These are phyloP conservation scores for Drosophila parthenogenetica DNA, from an alignment of 2,888 invertebrate genomes.

Conservation along the genomic window DNA sequence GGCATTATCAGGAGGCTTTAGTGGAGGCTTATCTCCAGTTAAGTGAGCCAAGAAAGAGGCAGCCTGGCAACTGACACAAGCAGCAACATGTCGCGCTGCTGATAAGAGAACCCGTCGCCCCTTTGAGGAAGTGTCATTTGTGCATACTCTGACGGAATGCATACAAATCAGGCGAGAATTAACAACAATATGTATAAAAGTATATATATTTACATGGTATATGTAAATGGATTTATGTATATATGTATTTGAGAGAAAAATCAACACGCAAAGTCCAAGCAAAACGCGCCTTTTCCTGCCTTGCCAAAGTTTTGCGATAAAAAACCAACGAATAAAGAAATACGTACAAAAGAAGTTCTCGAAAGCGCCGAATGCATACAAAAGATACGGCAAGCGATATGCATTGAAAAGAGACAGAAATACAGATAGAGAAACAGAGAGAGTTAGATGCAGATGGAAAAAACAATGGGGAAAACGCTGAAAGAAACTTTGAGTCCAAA, in stretches of 20 bases:
- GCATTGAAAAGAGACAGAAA: conserved; percentile 31
- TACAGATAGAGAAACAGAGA: neutral
- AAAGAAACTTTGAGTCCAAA: conserved; percentile 58
- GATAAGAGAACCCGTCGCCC: conserved; percentile 51
- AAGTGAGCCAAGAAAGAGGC: conserved; percentile 25
- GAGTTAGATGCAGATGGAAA: conserved; percentile 18
- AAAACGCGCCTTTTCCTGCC: conserved; percentile 74
- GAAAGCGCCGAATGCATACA: conserved; percentile 70
- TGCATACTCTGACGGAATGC: conserved; percentile 65
- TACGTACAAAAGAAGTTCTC: conserved; percentile 52
- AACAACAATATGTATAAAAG: conserved; percentile 12
- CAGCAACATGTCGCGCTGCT: conserved; percentile 44
- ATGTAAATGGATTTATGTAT: neutral
- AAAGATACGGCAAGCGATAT: conserved; percentile 67
- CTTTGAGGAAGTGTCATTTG: conserved; percentile 71
- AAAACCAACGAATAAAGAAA: conserved; percentile 27
- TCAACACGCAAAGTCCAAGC: conserved; percentile 57
- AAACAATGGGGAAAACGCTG: conserved; percentile 48
- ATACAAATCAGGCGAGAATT: conserved; percentile 51
- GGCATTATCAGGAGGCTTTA: conserved; percentile 41
- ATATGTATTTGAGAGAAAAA: conserved; percentile 39
- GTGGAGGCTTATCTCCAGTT: conserved; percentile 51
- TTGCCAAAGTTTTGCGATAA: conserved; percentile 74
- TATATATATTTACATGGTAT: conserved; percentile 2
- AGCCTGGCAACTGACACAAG: conserved; percentile 33